Base-by-base conservation (phyloP, 2,113 vertebrate species). In the Psilopsiagon aurifrons region DNA sequence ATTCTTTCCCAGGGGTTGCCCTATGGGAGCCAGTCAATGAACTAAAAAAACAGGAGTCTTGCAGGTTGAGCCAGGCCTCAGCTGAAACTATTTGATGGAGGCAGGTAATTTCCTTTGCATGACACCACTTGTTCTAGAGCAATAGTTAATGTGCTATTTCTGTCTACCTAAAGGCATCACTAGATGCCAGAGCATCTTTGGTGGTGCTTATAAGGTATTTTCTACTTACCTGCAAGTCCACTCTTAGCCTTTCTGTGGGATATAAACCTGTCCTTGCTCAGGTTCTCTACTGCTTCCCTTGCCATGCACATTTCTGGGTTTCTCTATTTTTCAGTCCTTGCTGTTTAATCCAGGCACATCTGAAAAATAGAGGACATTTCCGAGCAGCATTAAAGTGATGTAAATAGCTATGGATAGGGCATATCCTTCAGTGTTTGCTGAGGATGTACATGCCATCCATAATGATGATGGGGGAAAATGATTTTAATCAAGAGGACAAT, bases 41-140 rank as follows among this genome's bases (percentile, higher is more conserved):
- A 47, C 10, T 23, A 20, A 39, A 83, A 51, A 57, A 27, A 13
- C 27, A 1, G 3, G 33, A 33, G 12, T 47, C 43, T 62, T 39
- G 20, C 12, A 66, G 19, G 16, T 4, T 57, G 49, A 57, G 22
- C 31, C 57, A 68, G 10, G 18, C 11, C 44, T 60, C 17, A 71
- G 22, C 2, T 0, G 3, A 51, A 43, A 18, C 10, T 33, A 8
- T 43, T 44, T 13, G 27, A 35, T 13, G 60, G 62, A 25, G n/a
- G 25, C 13, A 74, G 46, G 25, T 41, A 16, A 81, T 67, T 83
- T 37, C 35, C 70, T 29, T 23, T 11, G 18, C 24, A 18, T 4
- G 41, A 2, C 4, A 5, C 16, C 0, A 0, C 1, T 11, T 24
- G 5, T 11, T 59, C 11, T 24, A 41, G 44, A 17, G 39, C 47